Percentiles rank a stretch among this genome's conserved stretches.
These are phyloP conservation scores for Apamea crenata DNA, from an alignment of 2,888 invertebrate species.

Conservation along the genomic window DNA sequence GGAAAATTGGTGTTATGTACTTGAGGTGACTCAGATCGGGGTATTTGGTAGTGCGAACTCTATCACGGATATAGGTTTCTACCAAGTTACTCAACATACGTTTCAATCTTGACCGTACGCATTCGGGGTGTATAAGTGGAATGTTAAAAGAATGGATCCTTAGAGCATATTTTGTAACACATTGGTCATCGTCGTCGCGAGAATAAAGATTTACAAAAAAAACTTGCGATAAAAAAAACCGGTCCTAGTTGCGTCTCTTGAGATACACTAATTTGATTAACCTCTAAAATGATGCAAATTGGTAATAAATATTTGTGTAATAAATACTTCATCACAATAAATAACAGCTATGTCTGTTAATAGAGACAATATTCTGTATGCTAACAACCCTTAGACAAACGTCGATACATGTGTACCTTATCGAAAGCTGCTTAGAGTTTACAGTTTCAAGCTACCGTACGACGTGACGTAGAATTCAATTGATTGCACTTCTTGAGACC, in stretches of 20 bases:
- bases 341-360: not conserved
- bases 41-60: conserved; percentile 41
- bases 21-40: conserved; percentile 38
- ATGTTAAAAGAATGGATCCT: not conserved
- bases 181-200: not conserved
- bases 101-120: not conserved
- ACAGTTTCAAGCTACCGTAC: conserved; percentile 37
- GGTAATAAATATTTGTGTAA: not conserved
- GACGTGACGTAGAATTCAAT: conserved; percentile 33
- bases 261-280: conserved; percentile 6
- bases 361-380: not conserved
- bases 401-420: conserved; percentile 1
- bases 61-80: conserved; percentile 34
- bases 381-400: not conserved
- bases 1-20: conserved; percentile 45
- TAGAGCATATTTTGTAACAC: not conserved
- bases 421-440: conserved; percentile 28
- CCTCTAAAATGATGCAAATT: not conserved
- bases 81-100: conserved; percentile 6
- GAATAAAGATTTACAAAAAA: not conserved
- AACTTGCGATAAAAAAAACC: not conserved
- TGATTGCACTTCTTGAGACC: conserved; percentile 50
- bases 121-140: not conserved
- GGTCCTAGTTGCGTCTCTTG: conserved; percentile 31
- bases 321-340: not conserved